Evolutionary conservation across 2,113 vertebrate genomes (phyloP).

Genomic region (Datnioides undecimradiatus): DNA sequence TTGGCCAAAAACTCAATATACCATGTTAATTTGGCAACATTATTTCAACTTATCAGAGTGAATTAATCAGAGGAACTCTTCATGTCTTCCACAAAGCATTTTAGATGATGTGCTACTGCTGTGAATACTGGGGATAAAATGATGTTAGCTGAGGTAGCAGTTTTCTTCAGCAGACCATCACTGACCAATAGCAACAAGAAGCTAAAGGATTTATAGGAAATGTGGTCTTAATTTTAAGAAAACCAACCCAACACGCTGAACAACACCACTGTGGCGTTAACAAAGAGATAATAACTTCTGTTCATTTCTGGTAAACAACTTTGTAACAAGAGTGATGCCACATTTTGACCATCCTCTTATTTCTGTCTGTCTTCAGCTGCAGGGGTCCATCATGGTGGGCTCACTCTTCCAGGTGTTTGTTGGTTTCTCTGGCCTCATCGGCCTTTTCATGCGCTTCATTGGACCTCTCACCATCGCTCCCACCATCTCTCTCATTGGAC

Average conservation of each 20-base stretch:
- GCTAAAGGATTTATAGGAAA: too few relatives aligned
- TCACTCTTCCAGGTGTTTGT: conserved; percentile 94
- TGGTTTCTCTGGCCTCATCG: conserved; percentile 95
- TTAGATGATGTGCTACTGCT: too few relatives aligned
- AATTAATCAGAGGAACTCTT: too few relatives aligned
- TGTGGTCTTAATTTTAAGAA: too few relatives aligned
- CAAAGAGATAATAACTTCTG: not conserved
- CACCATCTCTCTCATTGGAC: conserved; percentile 92
- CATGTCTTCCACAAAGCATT: too few relatives aligned
- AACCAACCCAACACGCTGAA: too few relatives aligned
- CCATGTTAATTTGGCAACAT: not conserved
- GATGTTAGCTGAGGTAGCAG: too few relatives aligned
- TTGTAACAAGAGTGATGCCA: not conserved
- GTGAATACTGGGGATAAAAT: too few relatives aligned
- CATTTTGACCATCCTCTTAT: not conserved
- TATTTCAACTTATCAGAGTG: too few relatives aligned
- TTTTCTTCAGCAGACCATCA: too few relatives aligned
- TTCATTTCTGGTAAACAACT: not conserved
- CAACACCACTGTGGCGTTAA: too few relatives aligned
- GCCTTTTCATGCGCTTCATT: conserved; percentile 94
- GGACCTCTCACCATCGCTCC: conserved; percentile 97
- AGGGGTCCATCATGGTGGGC: conserved; percentile 94
- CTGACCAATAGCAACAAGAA: too few relatives aligned
- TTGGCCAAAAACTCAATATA: not conserved
- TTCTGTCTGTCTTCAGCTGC: conserved; percentile 83